Conservation (phyloP, 2,797 vertebrate species). For the Tamandua tetradactyla region DNA sequence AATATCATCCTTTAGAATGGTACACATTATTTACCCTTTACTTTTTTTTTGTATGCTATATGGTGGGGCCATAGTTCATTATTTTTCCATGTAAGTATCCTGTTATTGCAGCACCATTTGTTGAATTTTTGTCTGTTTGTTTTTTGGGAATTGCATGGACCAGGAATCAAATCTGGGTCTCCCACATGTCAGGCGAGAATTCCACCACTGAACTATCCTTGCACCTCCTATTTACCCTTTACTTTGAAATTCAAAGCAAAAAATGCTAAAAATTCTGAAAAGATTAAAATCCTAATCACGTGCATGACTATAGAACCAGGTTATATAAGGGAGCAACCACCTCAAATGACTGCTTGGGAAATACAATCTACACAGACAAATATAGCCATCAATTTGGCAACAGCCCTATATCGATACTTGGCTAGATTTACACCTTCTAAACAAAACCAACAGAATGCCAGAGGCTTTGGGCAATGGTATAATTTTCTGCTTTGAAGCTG, state of each 20-base stretch:
- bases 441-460: conserved; percentile 49
- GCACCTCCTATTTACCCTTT: conserved; percentile 56
- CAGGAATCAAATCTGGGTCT: too few relatives aligned
- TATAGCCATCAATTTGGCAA: conserved; percentile 35
- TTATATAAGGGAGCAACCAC: neutral
- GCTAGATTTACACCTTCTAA: conserved; percentile 60
- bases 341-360: conserved; percentile 46
- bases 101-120: too few relatives aligned
- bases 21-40: conserved; percentile 55
- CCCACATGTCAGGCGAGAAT: too few relatives aligned
- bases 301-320: neutral
- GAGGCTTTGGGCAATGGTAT: conserved; percentile 50
- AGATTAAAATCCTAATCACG: neutral
- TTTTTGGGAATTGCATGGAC: too few relatives aligned
- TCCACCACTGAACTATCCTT: too few relatives aligned
- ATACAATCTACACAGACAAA: conserved; percentile 34
- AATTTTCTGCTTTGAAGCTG: conserved; percentile 72
- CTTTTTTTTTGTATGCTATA: too few relatives aligned
- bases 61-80: too few relatives aligned
- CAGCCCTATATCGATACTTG: neutral
- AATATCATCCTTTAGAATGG: conserved; percentile 62
- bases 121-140: too few relatives aligned
- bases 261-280: conserved; percentile 70
- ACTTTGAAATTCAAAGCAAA: conserved; percentile 74
- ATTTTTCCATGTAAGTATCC: too few relatives aligned